Conservation (phyloP, 2,113 vertebrate genomes). For the Fulmarus glacialis region DNA sequence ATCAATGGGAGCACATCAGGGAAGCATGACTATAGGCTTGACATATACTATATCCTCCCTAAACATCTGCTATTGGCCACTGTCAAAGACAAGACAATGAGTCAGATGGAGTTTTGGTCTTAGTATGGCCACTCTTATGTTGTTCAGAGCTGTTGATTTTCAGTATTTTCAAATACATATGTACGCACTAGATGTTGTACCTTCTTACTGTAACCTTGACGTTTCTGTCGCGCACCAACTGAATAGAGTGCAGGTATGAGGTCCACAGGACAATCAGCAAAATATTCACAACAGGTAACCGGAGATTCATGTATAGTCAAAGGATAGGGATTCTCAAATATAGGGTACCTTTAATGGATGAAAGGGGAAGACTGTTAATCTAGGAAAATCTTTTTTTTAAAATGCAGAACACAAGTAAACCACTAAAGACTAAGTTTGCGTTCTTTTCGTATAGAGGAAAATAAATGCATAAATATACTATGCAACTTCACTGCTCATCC, state of each 20-base stretch:
- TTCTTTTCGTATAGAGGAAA: neutral
- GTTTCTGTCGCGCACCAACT: constrained; percentile 94
- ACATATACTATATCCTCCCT: neutral
- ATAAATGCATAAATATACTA: neutral
- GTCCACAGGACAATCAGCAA: constrained; percentile 96
- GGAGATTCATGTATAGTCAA: constrained; percentile 97
- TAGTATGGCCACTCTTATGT: rapidly evolving
- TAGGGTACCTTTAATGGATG: constrained; percentile 87
- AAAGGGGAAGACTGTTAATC: neutral
- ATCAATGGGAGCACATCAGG: neutral
- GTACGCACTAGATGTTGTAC: constrained; percentile 59
- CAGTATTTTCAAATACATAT: neutral
- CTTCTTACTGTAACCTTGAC: constrained; percentile 99
- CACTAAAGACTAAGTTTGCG: neutral
- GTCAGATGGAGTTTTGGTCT: neutral
- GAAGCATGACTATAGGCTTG: neutral
- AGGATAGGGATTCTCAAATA: constrained; percentile 99
- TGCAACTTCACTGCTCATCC: neutral
- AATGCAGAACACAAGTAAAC: neutral
- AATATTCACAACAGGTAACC: constrained; percentile 98
- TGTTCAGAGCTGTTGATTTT: neutral
- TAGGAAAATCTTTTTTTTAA: neutral
- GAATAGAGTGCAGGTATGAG: constrained; percentile 99
- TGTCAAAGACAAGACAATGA: neutral
- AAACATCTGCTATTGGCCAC: neutral